A percentile compares a stretch with the other conserved stretches of the same genome.
Evolutionary conservation across 2,797 vertebrate species (phyloP).

Genomic region (Chromobotia macracanthus): DNA sequence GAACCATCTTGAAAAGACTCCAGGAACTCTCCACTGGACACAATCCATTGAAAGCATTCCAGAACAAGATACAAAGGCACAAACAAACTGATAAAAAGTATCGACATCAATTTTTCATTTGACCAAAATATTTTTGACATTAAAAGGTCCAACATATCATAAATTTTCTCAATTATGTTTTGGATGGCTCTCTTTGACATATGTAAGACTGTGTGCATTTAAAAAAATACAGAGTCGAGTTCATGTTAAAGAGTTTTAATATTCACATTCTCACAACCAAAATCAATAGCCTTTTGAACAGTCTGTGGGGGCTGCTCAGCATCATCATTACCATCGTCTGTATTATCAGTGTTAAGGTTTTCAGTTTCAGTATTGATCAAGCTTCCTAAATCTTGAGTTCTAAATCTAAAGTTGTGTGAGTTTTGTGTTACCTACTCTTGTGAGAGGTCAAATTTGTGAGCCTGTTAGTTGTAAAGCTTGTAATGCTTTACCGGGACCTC

Average conservation of each 20-base stretch:
- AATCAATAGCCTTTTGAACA: not conserved
- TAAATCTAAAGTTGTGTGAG: constrained; percentile 15
- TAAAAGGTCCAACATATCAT: not conserved
- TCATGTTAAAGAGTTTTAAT: not conserved
- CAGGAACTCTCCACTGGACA: constrained; percentile 14
- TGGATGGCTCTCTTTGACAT: not conserved
- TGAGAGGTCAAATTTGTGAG: constrained; percentile 21
- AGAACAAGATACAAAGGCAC: not conserved
- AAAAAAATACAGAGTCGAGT: not conserved
- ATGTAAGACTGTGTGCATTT: constrained; percentile 1
- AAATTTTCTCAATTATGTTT: constrained; percentile 3
- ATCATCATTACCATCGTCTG: constrained; percentile 6
- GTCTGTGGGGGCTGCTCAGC: constrained; percentile 6
- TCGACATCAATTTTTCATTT: constrained; percentile 19
- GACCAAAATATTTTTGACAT: constrained; percentile 3
- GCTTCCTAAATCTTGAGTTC: constrained; percentile 7
- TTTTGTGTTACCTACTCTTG: constrained; percentile 17
- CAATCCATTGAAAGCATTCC: not conserved
- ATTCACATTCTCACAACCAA: constrained; percentile 1
- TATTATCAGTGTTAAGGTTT: not conserved
- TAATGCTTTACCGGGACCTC: not conserved
- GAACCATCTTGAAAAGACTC: constrained; percentile 19
- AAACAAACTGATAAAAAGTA: not conserved
- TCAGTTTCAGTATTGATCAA: not conserved
- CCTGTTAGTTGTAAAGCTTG: constrained; percentile 23